phyloP scores from a whole-genome alignment of 1,140 invertebrate genomes.

The Drosophila subpulchrella region DNA sequence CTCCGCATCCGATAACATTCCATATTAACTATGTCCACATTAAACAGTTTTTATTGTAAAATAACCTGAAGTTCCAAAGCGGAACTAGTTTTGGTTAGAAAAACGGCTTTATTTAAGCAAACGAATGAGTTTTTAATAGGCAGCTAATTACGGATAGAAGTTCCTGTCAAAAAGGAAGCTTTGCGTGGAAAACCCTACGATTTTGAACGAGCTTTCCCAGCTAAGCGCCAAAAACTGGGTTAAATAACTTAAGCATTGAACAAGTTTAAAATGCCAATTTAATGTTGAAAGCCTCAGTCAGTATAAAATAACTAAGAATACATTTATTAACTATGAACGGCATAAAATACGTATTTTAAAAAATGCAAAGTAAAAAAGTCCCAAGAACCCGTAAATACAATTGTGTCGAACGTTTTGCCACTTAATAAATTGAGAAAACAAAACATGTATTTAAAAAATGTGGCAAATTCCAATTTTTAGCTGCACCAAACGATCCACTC shows the following conservation, averaged over 20 bases:
- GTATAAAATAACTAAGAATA: slow-evolving; percentile 36
- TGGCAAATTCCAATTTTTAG: slow-evolving; percentile 42
- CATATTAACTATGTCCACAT: slow-evolving; percentile 9
- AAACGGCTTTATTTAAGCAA: slow-evolving; percentile 8
- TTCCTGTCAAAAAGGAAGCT: slow-evolving; percentile 51
- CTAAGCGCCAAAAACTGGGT: slow-evolving; percentile 17
- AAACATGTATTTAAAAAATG: slow-evolving; percentile 41
- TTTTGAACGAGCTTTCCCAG: slow-evolving; percentile 50
- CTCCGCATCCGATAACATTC: background rate
- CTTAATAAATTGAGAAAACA: slow-evolving; percentile 42
- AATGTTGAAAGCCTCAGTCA: slow-evolving; percentile 78
- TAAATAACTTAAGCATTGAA: slow-evolving; percentile 24
- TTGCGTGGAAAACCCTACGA: slow-evolving; percentile 39
- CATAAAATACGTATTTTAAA: slow-evolving; percentile 6
- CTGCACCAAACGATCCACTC: slow-evolving; percentile 32
- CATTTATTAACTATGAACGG: slow-evolving; percentile 18
- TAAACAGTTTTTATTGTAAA: slow-evolving; percentile 3
- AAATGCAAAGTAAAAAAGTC: slow-evolving; percentile 6
- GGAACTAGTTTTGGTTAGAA: slow-evolving; percentile 2
- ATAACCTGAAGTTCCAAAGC: background rate
- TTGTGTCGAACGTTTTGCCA: slow-evolving; percentile 66
- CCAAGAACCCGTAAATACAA: slow-evolving; percentile 14
- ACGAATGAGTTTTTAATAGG: slow-evolving; percentile 34
- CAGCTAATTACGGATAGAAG: slow-evolving; percentile 72
- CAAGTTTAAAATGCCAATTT: slow-evolving; percentile 52